phyloP scores from a whole-genome alignment of 1,140 invertebrate species.

The Antheraea pernyi region DNA sequence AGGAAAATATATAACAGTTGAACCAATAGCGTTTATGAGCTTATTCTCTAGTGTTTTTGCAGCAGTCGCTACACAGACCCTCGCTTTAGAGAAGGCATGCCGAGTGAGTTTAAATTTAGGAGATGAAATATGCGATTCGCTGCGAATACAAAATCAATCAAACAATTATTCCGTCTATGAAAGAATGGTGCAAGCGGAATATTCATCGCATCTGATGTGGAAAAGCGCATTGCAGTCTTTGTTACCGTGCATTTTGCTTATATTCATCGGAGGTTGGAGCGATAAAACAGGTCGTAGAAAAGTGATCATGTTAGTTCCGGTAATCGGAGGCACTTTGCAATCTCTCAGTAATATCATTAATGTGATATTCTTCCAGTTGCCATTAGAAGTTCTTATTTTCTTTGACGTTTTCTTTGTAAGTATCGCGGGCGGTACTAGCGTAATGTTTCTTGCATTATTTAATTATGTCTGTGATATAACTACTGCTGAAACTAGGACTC shows the following conservation, averaged over 20 bases:
- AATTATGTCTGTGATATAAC: conserved; percentile 74
- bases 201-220: conserved; percentile 14
- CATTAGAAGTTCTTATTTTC: conserved; percentile 58
- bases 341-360: conserved; percentile 63
- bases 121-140: conserved; percentile 27
- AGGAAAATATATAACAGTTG: conserved; percentile 83
- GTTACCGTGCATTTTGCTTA: conserved; percentile 80
- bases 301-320: conserved; percentile 66
- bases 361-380: conserved; percentile 64
- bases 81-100: conserved; percentile 31
- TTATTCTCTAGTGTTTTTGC: conserved; percentile 86
- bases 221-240: conserved; percentile 28
- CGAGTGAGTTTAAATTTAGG: conserved; percentile 25
- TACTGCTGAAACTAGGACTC: conserved; percentile 65
- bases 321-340: conserved; percentile 62
- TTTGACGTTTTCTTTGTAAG: conserved; percentile 64
- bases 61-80: conserved; percentile 28
- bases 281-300: conserved; percentile 70
- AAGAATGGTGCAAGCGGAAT: conserved; percentile 22
- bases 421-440: conserved; percentile 65
- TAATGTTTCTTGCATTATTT: conserved; percentile 69
- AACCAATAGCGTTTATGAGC: conserved; percentile 85
- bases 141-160: conserved; percentile 18
- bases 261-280: conserved; percentile 79
- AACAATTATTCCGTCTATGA: conserved; percentile 26